phyloP scores from a whole-genome alignment of 2,113 vertebrate genomes.

The Cephalopterus ornatus region DNA sequence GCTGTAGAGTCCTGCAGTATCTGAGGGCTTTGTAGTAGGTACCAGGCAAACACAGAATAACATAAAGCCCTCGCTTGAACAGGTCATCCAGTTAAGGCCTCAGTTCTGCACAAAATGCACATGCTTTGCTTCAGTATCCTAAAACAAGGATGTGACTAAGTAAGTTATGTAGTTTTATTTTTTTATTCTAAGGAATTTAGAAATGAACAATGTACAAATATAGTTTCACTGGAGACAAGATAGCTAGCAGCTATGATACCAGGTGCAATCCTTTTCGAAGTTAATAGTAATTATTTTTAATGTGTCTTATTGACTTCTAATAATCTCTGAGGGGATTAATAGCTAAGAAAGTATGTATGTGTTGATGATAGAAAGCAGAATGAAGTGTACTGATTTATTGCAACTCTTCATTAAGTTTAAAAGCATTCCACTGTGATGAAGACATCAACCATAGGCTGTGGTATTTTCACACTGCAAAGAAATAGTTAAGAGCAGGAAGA shows the following conservation, averaged over 20 bases:
- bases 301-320: slow-evolving; percentile 65
- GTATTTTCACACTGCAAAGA: slow-evolving; percentile 72
- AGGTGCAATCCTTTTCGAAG: slow-evolving; percentile 1
- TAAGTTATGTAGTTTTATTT: neutral
- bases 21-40: neutral
- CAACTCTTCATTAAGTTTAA: slow-evolving; percentile 81
- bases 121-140: neutral
- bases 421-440: slow-evolving; percentile 81
- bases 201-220: neutral
- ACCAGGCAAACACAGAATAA: neutral
- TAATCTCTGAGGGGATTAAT: slow-evolving; percentile 69
- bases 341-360: slow-evolving; percentile 70
- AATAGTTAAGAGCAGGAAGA: slow-evolving; percentile 71
- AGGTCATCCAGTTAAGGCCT: neutral
- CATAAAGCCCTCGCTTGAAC: neutral
- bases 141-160: neutral
- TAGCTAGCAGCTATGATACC: neutral
- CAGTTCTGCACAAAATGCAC: neutral
- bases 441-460: slow-evolving; percentile 72
- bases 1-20: neutral
- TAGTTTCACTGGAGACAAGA: slow-evolving; percentile 17
- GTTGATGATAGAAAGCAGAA: slow-evolving; percentile 80
- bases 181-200: neutral
- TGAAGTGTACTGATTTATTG: slow-evolving; percentile 76
- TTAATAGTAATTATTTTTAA: slow-evolving; percentile 56